These are phyloP conservation scores for Stichopus horrens DNA, from an alignment of 53 echinoderm and acorn worm species.

Conservation along the genomic window DNA sequence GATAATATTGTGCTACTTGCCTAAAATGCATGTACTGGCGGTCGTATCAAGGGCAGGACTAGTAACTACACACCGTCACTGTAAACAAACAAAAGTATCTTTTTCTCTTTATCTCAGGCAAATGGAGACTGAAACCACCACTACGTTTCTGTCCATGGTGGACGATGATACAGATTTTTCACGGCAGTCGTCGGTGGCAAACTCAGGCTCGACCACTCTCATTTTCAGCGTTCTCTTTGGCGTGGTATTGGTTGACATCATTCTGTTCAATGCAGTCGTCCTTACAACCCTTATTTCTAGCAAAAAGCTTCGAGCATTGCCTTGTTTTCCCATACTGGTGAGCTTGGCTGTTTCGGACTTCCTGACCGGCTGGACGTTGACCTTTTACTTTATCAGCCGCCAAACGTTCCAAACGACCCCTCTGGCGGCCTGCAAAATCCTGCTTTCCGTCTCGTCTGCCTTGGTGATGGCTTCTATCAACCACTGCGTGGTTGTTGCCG, in stretches of 20 bases:
- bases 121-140: too few species aligned
- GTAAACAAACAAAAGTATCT: too few species aligned
- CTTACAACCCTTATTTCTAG: background rate
- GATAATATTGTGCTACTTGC: too few species aligned
- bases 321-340: background rate
- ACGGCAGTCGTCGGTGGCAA: too few species aligned
- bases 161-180: too few species aligned
- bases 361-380: constrained; percentile 8
- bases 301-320: constrained; percentile 10
- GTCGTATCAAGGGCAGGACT: too few species aligned
- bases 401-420: too few species aligned
- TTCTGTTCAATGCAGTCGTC: constrained; percentile 4
- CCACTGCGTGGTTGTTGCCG: background rate
- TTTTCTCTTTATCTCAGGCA: too few species aligned
- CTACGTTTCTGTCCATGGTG: too few species aligned
- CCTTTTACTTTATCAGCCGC: background rate
- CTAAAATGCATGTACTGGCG: too few species aligned
- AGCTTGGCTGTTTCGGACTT: constrained; percentile 3
- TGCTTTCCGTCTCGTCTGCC: background rate
- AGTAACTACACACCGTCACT: too few species aligned
- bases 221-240: constrained; percentile 5
- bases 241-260: background rate
- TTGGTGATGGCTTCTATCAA: background rate
- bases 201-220: too few species aligned
- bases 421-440: background rate